Base-by-base conservation (phyloP, 2,797 vertebrate genomes). In the Aythya fuligula region DNA sequence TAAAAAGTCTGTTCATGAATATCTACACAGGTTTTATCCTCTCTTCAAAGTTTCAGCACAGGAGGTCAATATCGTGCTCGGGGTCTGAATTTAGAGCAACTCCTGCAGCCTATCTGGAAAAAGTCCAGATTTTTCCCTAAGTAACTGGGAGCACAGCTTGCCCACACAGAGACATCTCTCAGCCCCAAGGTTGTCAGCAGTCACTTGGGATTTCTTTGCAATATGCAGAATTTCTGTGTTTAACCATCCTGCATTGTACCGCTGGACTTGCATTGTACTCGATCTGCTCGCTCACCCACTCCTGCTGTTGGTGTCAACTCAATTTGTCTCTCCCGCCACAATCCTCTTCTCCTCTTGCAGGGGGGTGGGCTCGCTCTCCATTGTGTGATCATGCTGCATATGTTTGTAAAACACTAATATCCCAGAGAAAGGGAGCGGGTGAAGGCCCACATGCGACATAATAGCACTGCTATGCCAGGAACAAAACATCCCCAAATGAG, bases 181-280 rank as follows among this genome's bases (percentile, higher is more conserved):
- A 51, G 65, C 36, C 36, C 0, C 14, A 74, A 51, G 3, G 22
- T 51, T 17, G 64, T 76, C 0, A 0, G 64, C 53, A 79, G 60
- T 73, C 66, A 32, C 64, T 82, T 57, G 18, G 19, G 64, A 83
- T 90, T 92, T 47, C 84, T 90, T 11, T 69, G 61, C 20, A 73
- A 54, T 16, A 54, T 36, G 80, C 76, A 3, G 20, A 81, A 20
- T 17, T 71, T 80, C 62, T 73, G 45, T 8, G 0, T 36, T 76
- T 49, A 85, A 49, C 39, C 36, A 12, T 11, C 39, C 83, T 13
- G n/a, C 9, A 27, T 5, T 4, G 13, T 30, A 15, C 28, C 27
- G 10, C 6, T 13, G 9, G 9, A 45, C 53, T 62, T 20, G 45
- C 12, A 15, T 25, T 74, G 38, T 16, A 78, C 83, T 32, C 39